Base-by-base conservation (phyloP, 2,888 invertebrate genomes). In the Pseudococcus jackbeardsleyi region DNA sequence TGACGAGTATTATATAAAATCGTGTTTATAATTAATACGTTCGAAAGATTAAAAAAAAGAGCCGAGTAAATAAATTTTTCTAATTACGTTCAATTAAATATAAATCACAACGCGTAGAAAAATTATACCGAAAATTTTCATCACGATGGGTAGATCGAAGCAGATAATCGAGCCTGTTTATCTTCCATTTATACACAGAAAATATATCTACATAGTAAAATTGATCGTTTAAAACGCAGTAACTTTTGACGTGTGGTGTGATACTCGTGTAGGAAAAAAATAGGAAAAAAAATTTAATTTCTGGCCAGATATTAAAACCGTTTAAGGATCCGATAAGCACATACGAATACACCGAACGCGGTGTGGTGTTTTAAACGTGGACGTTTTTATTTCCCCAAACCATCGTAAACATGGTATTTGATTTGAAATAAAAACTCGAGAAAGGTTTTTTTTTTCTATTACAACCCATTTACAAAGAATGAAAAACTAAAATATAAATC, bases 341-440 rank as follows among this genome's bases (percentile, higher is more conserved):
- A 46, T 46, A 33, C 39, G 77, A 1, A 8, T n/a, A n/a, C 6
- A 54, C 9, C 9, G 22, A n/a, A 15, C 7, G 54, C n/a, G 4
- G 11, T 26, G 42, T 8, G 79, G 79, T 11, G 33, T 39, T 4
- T 72, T 72, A 19, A 82, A 82, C 42, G 19, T 33, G 79, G 46
- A 46, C 46, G 46, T 82, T 82, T 82, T 82, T 82, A 82, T 82
- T 46, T 19, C 46, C 79, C 12, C 17, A 42, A 46, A 82, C 42
- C 46, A 46, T 82, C 79, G 46, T 82, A 82, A 82, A 82, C 79
- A 82, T 82, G 79, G 79, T 82, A 82, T 82, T 82, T 82, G 79
- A 82, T 82, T 46, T 19, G 79, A 46, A 46, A 46, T 82, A 82
- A 82, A 82, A 82, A 82, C 46, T 33, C 79, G 46, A 82, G n/a